phyloP scores from a whole-genome alignment of 1,140 invertebrate genomes.

The Drosophila truncata region DNA sequence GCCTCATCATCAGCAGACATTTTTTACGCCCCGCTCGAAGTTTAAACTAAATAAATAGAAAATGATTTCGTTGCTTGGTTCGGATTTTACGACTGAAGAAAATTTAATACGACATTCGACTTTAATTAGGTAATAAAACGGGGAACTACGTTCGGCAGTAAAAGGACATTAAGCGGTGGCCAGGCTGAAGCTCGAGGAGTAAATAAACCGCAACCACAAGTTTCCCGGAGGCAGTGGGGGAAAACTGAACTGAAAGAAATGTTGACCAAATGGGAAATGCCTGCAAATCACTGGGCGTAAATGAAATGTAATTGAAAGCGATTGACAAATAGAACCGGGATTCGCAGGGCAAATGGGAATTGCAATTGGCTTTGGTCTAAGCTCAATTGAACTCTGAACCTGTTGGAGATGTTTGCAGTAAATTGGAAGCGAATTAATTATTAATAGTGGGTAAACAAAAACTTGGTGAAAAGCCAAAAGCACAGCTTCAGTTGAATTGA shows the following conservation, averaged over 20 bases:
- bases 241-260: slow-evolving; percentile 3
- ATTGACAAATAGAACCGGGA: slow-evolving; percentile 46
- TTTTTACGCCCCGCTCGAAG: slow-evolving; percentile 20
- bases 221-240: slow-evolving; percentile 1
- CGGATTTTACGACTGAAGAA: slow-evolving; percentile 41
- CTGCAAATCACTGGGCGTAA: slow-evolving; percentile 51
- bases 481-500: neutral
- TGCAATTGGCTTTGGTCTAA: slow-evolving; percentile 35
- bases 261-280: slow-evolving; percentile 47
- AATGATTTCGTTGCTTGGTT: slow-evolving; percentile 39
- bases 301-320: slow-evolving; percentile 60
- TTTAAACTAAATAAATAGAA: slow-evolving; percentile 61
- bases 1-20: slow-evolving; percentile 33
- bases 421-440: slow-evolving; percentile 17
- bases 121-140: slow-evolving; percentile 75
- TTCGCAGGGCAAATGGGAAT: slow-evolving; percentile 20
- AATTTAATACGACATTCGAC: slow-evolving; percentile 64
- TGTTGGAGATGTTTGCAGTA: slow-evolving; percentile 5
- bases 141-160: slow-evolving; percentile 28
- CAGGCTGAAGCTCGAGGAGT: slow-evolving; percentile 34
- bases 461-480: neutral
- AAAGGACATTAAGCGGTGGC: slow-evolving; percentile 52
- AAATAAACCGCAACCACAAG: slow-evolving; percentile 53
- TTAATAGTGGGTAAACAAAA: slow-evolving; percentile 5
- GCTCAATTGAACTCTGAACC: slow-evolving; percentile 46